Percentiles rank a stretch among this genome's conserved stretches.
Evolutionary conservation across 2,797 vertebrate species (phyloP).

Genomic region (Paguma larvata): DNA sequence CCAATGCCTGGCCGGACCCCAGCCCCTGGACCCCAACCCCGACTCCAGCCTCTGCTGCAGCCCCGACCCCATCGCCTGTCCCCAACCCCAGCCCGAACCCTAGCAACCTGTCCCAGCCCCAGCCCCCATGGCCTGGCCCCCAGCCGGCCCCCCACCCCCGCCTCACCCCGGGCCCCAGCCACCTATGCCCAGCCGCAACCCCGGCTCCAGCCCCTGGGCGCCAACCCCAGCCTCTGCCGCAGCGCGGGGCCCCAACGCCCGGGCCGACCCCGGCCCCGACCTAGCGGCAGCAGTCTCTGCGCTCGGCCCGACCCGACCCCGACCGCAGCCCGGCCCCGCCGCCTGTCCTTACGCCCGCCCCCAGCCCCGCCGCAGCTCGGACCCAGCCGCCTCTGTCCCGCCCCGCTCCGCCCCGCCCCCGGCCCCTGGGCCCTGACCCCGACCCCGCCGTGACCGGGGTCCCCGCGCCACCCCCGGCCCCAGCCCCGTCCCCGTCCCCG

Average conservation of each 20-base stretch:
- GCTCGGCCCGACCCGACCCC: neutral
- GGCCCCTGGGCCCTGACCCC: accelerated
- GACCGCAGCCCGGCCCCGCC: neutral
- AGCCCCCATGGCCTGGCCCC: neutral
- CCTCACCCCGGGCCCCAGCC: neutral
- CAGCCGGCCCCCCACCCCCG: neutral
- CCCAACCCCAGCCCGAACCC: neutral
- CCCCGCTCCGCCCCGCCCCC: no score
- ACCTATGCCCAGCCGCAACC: no score
- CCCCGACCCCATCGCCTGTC: neutral
- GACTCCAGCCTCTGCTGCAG: neutral
- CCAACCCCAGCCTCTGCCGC: neutral
- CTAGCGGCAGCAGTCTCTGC: no score
- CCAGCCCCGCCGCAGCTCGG: neutral
- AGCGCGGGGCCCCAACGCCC: neutral
- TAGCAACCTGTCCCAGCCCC: neutral
- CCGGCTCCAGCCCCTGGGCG: neutral
- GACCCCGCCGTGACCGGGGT: no score
- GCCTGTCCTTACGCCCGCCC: neutral
- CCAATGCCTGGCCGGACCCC: no score
- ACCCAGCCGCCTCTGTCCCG: no score
- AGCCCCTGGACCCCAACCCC: no score
- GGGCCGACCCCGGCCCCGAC: no score
- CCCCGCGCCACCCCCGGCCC: neutral
- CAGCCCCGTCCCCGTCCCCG: neutral